These are phyloP conservation scores for Podiceps cristatus DNA, from an alignment of 2,113 vertebrate genomes.

Conservation along the genomic window DNA sequence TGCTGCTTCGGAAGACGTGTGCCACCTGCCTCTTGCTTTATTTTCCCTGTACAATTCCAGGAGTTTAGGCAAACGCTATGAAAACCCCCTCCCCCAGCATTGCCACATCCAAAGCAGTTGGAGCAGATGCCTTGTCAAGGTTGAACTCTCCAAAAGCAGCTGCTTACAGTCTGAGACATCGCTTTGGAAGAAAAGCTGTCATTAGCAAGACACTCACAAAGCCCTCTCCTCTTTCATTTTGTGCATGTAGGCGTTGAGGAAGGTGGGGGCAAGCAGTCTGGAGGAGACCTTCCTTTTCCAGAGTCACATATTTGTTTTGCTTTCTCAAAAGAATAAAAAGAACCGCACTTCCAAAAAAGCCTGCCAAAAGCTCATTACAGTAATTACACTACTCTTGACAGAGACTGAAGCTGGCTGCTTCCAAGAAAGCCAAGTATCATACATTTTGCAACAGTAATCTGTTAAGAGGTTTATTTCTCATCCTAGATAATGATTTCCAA, in stretches of 20 bases:
- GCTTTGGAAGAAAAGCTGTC: neutral
- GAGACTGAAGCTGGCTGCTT: neutral
- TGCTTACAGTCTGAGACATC: neutral
- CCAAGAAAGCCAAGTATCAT: neutral
- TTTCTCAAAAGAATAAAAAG: neutral
- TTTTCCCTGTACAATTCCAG: neutral
- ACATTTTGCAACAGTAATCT: neutral
- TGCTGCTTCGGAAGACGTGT: neutral
- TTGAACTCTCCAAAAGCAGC: conserved; percentile 34
- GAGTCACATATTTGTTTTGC: neutral
- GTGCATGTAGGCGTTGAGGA: neutral
- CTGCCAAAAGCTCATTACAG: conserved; percentile 36
- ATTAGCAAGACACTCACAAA: neutral
- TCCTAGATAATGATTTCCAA: conserved; percentile 12
- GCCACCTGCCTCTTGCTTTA: neutral
- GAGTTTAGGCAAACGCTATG: neutral
- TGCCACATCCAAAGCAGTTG: neutral
- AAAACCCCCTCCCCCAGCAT: neutral
- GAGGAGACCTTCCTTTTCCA: neutral
- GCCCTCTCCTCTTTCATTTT: neutral
- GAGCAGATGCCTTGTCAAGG: conserved; percentile 39
- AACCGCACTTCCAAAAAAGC: neutral
- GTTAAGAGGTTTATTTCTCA: conserved; percentile 2
- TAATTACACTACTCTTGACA: neutral
- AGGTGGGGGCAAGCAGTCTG: neutral